Evolutionary conservation across 2,888 invertebrate genomes (phyloP), one percentile per base, ranked within the genome.

Genomic region (Rotaria macrura): DNA sequence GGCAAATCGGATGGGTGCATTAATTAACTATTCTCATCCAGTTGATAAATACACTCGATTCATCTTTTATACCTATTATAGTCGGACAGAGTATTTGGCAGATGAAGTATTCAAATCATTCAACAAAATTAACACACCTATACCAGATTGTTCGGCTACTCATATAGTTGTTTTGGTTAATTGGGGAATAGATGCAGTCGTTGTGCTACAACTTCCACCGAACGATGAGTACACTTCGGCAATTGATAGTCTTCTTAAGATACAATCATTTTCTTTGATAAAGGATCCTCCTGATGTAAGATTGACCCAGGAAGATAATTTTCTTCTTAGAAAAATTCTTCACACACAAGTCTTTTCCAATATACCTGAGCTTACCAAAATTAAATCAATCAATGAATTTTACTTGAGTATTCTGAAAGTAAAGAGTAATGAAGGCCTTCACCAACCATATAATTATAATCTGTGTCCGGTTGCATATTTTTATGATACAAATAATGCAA

Each of bases 271-370:
- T 14, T 3, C 6, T 5, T 34, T 65, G 29, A 34, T 2, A 1
- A 12, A 14, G 4, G 29, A 65, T 17, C 34, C 29, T 0, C 2
- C 1, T 17, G 5, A 0, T 4, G 12, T n/a, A 34, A 34, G 0
- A 12, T n/a, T 65, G 6, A 17, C 65, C 1, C 10, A 65, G 3
- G 3, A n/a, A 7, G 34, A 65, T 2, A 17, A 2, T 5, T 12
- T 3, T 12, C 17, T 6, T 1, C 65, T 65, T 5, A 2, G 34
- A 65, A 12, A 29, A 34, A 65, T 65, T 14, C 14, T 3, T 34
- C 65, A 65, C 4, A 65, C 17, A 65, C 1, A n/a, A n/a, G n/a
- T 65, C 9, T 65, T 65, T 29, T 65, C 65, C 34, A 65, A 65
- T 29, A 65, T 34, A 17, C 0, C 29, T 34, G 29, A 65, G 34